Conservation (phyloP, 2,797 vertebrate species). For the Capromys pilorides region DNA sequence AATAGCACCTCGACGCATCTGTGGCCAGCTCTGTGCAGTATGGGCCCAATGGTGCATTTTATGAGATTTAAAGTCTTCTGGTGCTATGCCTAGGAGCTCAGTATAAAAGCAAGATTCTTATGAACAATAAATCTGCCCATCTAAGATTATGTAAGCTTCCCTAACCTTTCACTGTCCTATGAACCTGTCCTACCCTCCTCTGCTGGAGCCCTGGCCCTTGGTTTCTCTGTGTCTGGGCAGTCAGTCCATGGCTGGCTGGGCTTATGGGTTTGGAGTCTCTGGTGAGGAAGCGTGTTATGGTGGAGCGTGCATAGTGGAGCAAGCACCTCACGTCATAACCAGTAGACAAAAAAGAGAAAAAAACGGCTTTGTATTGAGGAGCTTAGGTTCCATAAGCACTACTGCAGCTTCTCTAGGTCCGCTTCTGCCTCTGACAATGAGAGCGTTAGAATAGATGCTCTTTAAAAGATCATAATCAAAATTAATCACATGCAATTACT, state of each 20-base stretch:
- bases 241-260: not conserved
- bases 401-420: not conserved
- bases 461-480: not conserved
- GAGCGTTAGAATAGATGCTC: not conserved
- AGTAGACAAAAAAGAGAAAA: not conserved
- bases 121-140: not conserved
- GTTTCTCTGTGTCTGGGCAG: not conserved
- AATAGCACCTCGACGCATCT: not conserved
- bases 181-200: not conserved
- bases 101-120: not conserved
- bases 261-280: not conserved
- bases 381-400: not conserved
- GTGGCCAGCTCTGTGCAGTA: not conserved
- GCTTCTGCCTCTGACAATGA: not conserved
- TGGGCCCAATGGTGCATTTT: not conserved
- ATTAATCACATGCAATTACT: not conserved
- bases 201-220: not conserved
- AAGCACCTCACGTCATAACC: too few species aligned
- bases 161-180: not conserved
- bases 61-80: not conserved
- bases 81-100: not conserved
- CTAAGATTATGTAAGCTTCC: not conserved
- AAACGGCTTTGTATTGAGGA: not conserved
- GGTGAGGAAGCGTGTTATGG: too few species aligned
- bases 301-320: accelerated